Conservation (phyloP, 2,797 vertebrate species). For the Oreonectes daqikongensis region DNA sequence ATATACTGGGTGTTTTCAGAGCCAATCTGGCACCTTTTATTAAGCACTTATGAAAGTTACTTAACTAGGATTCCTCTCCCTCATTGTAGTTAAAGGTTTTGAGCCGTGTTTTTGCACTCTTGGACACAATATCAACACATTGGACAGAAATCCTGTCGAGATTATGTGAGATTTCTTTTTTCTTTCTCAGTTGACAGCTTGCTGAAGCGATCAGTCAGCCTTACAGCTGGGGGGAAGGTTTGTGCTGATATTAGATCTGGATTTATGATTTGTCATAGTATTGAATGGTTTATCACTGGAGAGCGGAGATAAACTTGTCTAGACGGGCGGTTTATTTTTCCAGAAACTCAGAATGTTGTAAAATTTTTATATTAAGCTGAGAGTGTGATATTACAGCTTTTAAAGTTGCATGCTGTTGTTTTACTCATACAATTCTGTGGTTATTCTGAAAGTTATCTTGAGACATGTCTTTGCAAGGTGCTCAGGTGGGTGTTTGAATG, state of each 20-base stretch:
- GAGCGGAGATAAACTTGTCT: slow-evolving; percentile 5
- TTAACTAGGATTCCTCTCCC: background rate
- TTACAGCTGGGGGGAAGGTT: background rate
- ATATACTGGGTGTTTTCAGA: background rate
- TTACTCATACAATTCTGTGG: background rate
- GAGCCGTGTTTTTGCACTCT: background rate
- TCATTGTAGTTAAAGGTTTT: background rate
- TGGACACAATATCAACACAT: background rate
- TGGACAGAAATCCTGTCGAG: background rate
- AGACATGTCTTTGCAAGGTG: background rate
- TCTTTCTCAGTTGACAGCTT: background rate
- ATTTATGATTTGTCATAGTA: slow-evolving; percentile 23
- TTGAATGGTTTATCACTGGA: background rate
- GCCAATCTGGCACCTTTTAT: background rate
- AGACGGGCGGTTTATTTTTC: background rate
- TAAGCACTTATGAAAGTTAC: background rate
- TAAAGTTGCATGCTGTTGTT: background rate
- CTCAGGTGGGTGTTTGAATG: no score
- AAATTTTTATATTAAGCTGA: background rate
- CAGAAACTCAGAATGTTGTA: background rate
- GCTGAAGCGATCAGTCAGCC: background rate
- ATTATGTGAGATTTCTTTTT: background rate
- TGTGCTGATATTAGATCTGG: background rate
- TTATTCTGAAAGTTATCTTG: background rate
- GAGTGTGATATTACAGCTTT: background rate